Evolutionary conservation across 1,140 invertebrate genomes (phyloP), one percentile per base, ranked within the genome.

Genomic region (Polypedilum pembai): DNA sequence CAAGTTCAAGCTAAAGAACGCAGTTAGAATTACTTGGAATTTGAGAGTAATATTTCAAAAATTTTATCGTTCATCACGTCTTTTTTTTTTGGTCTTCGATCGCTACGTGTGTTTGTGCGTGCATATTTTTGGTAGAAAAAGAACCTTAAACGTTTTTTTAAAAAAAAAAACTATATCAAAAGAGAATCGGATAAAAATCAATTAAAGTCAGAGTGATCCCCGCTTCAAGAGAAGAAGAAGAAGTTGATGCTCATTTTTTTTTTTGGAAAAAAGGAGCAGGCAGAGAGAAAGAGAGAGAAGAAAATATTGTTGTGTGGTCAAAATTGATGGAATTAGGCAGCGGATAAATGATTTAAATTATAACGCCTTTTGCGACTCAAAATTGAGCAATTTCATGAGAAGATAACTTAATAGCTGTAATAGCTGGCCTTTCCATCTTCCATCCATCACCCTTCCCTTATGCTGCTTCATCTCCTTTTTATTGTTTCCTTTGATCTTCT

Each of bases 271-370:
- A 56, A n/a, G 45, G 45, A n/a, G n/a, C 12, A 12, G 24, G 45
- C n/a, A 56, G 8, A 12, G 8, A 12, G 15, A n/a, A 56, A 56
- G 45, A 56, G 8, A 18, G 18, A 69, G 17, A 18, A n/a, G 65
- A 20, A 69, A 20, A 69, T 69, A 21, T 21, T 69, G 17, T 20
- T 69, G 65, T 69, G 65, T 69, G 65, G 65, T 69, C 65, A 69
- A 69, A 69, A 69, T 69, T 69, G 65, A 69, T 69, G 17, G 65
- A 69, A 69, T 69, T 69, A 69, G 65, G 65, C 17, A 69, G 17
- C n/a, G 45, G 65, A 21, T 69, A 69, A 69, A 69, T 69, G 65
- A 69, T 69, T 69, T 69, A 69, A 69, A 69, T 69, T 69, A 69
- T 69, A 69, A 69, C 65, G 65, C 65, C 65, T 69, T 69, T 69